Base-by-base conservation (phyloP, 2,797 vertebrate genomes). In the Lophius americanus region DNA sequence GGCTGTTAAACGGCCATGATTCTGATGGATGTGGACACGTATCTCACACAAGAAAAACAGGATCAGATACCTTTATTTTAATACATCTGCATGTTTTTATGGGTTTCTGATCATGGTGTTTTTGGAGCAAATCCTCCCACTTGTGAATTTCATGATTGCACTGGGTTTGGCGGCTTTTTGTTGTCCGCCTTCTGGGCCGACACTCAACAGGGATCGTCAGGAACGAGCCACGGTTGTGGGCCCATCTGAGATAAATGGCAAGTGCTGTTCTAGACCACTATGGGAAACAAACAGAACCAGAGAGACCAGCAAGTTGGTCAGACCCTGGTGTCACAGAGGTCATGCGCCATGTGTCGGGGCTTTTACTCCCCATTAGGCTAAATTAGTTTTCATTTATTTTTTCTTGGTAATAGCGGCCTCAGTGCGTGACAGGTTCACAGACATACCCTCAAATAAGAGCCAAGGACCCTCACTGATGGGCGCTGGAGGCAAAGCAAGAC, bases 351-450 rank as follows among this genome's bases (percentile, higher is more conserved):
- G 91, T 92, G 93, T 78, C 56, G 75, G 70, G 64, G 72, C 83
- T 81, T 90, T 91, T 42, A 50, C 78, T 80, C 44, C 74, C 73
- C 82, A 68, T 82, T 82, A 55, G 23, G 38, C 74, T 70, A 88
- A 93, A 91, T 93, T 88, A 91, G 86, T 73, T 80, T 86, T 60
- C 76, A 91, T 93, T 93, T 93, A 92, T 94, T 93, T 93, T 61
- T 86, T 80, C 88, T 88, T 82, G 77, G 78, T 91, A 88, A 91
- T 85, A 87, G 89, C 64, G 56, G 78, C 73, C 88, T 80, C 46
- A 53, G 87, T 70, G 72, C 68, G 47, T 91, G 90, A 92, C 88
- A 90, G 61, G 75, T 82, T 84, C 80, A 75, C 64, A 84, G 87
- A 85, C 85, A 75, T 79, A 70, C 43, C 61, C 78, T 78, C 47